Evolutionary conservation across 2,797 vertebrate genomes (phyloP).

Genomic region (Triplophysa bombifrons): DNA sequence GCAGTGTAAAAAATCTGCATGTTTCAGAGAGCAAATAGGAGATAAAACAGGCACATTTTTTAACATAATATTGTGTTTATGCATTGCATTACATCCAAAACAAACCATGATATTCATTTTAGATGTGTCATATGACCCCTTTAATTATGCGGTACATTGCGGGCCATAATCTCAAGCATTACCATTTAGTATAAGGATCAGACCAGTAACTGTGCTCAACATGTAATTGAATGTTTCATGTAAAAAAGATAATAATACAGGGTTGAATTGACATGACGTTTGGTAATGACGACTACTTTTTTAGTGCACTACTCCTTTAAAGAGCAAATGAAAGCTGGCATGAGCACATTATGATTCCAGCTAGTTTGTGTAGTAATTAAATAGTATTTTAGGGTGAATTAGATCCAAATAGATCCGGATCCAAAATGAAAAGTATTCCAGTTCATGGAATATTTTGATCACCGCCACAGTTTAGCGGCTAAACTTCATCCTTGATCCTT

Average conservation of each 20-base stretch:
- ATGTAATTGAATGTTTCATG: not conserved
- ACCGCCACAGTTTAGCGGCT: conserved; percentile 27
- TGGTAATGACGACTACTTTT: not conserved
- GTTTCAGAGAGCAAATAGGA: no score
- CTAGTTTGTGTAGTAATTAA: not conserved
- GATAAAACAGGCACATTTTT: no score
- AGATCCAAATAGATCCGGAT: not conserved
- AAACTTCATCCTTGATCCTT: conserved; percentile 34
- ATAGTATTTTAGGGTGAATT: not conserved
- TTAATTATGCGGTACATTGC: no score
- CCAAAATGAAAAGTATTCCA: conserved; percentile 1
- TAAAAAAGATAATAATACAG: not conserved
- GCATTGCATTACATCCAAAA: no score
- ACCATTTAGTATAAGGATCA: not conserved
- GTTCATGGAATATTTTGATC: conserved; percentile 16
- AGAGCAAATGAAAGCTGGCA: conserved; percentile 12
- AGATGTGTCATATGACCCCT: no score
- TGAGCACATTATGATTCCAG: not conserved
- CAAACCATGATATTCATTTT: no score
- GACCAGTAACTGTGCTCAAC: not conserved
- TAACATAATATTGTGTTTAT: no score
- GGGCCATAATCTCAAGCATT: no score
- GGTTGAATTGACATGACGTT: not conserved
- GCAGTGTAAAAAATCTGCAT: no score
- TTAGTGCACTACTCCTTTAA: not conserved